Evolutionary conservation across 2,113 vertebrate genomes (phyloP).

Genomic region (Pelecanoides urinatrix): DNA sequence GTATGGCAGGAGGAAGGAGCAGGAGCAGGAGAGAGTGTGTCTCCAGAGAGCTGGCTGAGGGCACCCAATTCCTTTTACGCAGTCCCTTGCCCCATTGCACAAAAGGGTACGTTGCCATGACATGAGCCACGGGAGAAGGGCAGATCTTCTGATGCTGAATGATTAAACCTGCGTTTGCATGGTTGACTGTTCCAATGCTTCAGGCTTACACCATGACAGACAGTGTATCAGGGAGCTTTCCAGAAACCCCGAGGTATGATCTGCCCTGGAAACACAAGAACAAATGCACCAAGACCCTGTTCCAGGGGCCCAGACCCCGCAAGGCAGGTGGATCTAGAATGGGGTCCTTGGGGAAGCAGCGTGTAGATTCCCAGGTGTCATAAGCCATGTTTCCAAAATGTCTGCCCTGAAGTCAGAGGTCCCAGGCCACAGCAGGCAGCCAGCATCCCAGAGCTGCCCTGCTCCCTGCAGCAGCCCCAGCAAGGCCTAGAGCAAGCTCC

Average conservation of each 20-base stretch:
- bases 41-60: neutral
- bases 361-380: neutral
- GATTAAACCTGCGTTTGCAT: neutral
- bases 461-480: neutral
- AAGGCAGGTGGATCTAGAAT: neutral
- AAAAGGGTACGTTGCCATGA: rapidly evolving
- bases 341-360: neutral
- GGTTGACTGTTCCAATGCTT: neutral
- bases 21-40: rapidly evolving
- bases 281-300: neutral
- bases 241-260: neutral
- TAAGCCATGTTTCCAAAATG: neutral
- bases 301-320: neutral
- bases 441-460: neutral
- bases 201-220: neutral
- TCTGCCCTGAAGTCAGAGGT: neutral
- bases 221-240: neutral
- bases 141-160: neutral
- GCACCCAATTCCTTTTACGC: neutral
- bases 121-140: neutral
- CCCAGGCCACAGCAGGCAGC: neutral
- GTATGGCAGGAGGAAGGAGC: neutral
- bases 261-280: neutral
- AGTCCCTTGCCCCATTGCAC: neutral
- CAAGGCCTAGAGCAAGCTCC: neutral